These are phyloP conservation scores for Psilopogon haemacephalus DNA, from an alignment of 2,113 vertebrate species.

Conservation along the genomic window DNA sequence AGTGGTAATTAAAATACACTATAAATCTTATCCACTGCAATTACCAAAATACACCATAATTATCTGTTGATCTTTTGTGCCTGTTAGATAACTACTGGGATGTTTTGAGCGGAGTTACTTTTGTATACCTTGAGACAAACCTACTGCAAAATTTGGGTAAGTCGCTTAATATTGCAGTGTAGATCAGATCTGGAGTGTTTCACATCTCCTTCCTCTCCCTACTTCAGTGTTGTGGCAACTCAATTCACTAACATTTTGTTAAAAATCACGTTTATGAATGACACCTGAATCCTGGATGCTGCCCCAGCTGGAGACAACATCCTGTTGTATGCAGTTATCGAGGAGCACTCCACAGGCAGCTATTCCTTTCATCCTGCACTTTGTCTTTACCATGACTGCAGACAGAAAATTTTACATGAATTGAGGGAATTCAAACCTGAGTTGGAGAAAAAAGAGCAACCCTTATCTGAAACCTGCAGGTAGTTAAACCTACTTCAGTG, in stretches of 20 bases:
- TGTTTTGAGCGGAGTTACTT: constrained; percentile 45
- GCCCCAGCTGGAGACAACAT: background rate
- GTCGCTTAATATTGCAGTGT: background rate
- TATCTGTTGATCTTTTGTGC: constrained; percentile 43
- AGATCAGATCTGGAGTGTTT: background rate
- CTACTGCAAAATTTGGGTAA: background rate
- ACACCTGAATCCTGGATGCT: background rate
- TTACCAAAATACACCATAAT: constrained; percentile 51
- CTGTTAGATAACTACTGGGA: constrained; percentile 35
- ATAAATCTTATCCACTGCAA: constrained; percentile 41
- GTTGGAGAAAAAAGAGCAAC: background rate
- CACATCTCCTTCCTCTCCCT: background rate
- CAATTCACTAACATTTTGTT: constrained; percentile 17
- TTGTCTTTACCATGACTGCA: constrained; percentile 41
- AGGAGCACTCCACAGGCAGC: background rate
- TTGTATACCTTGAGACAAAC: constrained; percentile 15
- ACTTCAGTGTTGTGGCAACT: background rate
- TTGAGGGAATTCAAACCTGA: constrained; percentile 17
- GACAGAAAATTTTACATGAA: constrained; percentile 34
- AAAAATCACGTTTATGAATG: constrained; percentile 23
- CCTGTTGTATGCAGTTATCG: background rate
- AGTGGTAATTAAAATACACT: constrained; percentile 48
- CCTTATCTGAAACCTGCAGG: constrained; percentile 52
- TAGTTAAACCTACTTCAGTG: constrained; percentile 40
- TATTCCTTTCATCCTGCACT: constrained; percentile 22